These are phyloP conservation scores for Lasioglossum lativentre DNA, from an alignment of 2,888 invertebrate genomes.

Conservation along the genomic window DNA sequence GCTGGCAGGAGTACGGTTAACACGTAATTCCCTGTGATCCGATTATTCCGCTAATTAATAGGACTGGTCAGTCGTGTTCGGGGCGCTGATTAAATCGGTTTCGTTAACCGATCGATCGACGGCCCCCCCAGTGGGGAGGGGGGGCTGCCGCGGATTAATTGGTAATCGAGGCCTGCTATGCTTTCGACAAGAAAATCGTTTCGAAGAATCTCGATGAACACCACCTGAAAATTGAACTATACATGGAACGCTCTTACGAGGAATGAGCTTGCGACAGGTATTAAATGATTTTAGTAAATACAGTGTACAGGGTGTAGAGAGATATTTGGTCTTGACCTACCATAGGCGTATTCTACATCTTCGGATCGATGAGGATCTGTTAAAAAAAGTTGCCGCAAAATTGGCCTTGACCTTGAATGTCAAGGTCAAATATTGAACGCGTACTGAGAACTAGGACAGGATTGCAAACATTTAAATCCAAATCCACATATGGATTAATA, in stretches of 20 bases:
- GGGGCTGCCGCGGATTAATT: constrained; percentile 62
- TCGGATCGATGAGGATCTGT: too few species aligned
- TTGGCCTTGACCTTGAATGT: too few species aligned
- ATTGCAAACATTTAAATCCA: too few species aligned
- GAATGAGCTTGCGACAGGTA: background rate
- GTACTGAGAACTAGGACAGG: too few species aligned
- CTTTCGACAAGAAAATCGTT: background rate
- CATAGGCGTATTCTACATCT: too few species aligned
- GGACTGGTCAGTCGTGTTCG: constrained; percentile 64
- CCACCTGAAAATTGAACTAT: background rate
- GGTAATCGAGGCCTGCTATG: constrained; percentile 48
- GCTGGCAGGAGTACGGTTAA: constrained; percentile 61
- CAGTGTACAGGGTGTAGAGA: too few species aligned
- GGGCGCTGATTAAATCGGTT: constrained; percentile 68
- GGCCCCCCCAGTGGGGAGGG: background rate
- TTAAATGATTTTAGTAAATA: background rate
- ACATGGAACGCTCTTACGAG: background rate
- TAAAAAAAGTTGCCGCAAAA: too few species aligned
- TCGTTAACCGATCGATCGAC: constrained; percentile 68
- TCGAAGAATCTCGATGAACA: background rate
- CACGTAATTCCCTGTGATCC: constrained; percentile 69
- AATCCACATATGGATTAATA: too few species aligned
- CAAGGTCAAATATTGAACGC: too few species aligned
- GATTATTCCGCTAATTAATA: constrained; percentile 75
- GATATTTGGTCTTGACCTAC: too few species aligned